phyloP scores from a whole-genome alignment of 2,888 invertebrate genomes.

The Cheilosia variabilis region DNA sequence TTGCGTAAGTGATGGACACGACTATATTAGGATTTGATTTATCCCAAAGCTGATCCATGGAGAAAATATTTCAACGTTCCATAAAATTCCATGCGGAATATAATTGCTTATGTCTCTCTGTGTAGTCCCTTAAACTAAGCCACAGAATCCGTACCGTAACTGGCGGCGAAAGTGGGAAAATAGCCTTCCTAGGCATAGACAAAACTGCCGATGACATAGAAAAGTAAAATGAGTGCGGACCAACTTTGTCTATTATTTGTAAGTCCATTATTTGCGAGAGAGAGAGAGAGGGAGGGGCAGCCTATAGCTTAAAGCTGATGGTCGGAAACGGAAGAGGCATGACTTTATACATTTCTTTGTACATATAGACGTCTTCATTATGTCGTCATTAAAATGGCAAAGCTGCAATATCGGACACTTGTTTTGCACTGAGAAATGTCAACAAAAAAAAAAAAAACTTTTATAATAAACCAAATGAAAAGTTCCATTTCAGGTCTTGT shows the following conservation, averaged over 20 bases:
- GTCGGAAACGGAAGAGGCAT: not conserved
- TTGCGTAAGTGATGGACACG: conserved; percentile 44
- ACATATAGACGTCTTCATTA: conserved; percentile 38
- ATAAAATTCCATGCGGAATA: conserved; percentile 19
- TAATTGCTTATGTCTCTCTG: conserved; percentile 34
- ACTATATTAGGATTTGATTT: conserved; percentile 69
- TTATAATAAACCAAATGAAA: conserved; percentile 66
- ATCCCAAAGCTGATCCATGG: conserved; percentile 21
- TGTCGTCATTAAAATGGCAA: conserved; percentile 66
- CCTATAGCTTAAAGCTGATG: conserved; percentile 1
- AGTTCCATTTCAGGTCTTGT: conserved; percentile 42
- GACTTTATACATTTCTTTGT: conserved; percentile 1
- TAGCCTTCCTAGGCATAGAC: not conserved
- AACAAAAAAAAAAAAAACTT: conserved; percentile 53
- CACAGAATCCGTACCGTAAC: conserved; percentile 5
- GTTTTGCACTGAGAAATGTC: conserved; percentile 42
- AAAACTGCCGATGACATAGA: conserved; percentile 38
- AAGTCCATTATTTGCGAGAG: conserved; percentile 39
- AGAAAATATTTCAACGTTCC: conserved; percentile 42
- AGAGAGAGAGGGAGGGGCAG: conserved; percentile 1
- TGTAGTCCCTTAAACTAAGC: not conserved
- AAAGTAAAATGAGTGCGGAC: conserved; percentile 24
- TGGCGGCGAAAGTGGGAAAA: not conserved
- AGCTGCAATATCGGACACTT: conserved; percentile 58
- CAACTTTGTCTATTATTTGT: conserved; percentile 47